These are phyloP conservation scores for Gobionotothen gibberifrons DNA, from an alignment of 2,797 vertebrate species.

Conservation along the genomic window DNA sequence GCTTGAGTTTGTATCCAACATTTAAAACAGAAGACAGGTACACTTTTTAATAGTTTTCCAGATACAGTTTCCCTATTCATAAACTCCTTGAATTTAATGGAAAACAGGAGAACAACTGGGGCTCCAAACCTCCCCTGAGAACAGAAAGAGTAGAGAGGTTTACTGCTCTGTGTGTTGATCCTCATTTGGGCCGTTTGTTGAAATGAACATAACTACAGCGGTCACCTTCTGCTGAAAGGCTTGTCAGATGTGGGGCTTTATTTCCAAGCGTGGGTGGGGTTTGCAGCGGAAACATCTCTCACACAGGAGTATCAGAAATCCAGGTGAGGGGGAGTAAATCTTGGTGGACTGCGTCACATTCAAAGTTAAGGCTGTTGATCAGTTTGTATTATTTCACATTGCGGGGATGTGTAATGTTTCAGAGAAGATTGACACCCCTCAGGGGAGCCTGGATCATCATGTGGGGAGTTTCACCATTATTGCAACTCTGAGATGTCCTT, in stretches of 20 bases:
- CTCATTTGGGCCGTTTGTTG: background rate
- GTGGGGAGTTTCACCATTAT: conserved; percentile 17
- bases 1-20: background rate
- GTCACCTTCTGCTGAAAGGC: background rate
- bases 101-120: conserved; percentile 7
- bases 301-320: conserved; percentile 9
- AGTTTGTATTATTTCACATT: conserved; percentile 14
- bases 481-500: background rate
- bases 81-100: conserved; percentile 6
- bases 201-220: background rate
- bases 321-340: conserved; percentile 29
- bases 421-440: conserved; percentile 2
- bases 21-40: background rate
- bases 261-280: conserved; percentile 5
- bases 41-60: conserved; percentile 2
- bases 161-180: background rate
- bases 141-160: background rate
- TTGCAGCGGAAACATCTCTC: conserved; percentile 19
- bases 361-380: conserved; percentile 19
- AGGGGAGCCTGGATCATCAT: conserved; percentile 19
- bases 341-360: background rate
- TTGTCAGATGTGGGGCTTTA: conserved; percentile 4
- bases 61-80: background rate
- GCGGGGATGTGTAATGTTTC: conserved; percentile 11
- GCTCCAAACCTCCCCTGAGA: conserved; percentile 1